Conservation (phyloP, 2,113 vertebrate species). For the Aix galericulata region DNA sequence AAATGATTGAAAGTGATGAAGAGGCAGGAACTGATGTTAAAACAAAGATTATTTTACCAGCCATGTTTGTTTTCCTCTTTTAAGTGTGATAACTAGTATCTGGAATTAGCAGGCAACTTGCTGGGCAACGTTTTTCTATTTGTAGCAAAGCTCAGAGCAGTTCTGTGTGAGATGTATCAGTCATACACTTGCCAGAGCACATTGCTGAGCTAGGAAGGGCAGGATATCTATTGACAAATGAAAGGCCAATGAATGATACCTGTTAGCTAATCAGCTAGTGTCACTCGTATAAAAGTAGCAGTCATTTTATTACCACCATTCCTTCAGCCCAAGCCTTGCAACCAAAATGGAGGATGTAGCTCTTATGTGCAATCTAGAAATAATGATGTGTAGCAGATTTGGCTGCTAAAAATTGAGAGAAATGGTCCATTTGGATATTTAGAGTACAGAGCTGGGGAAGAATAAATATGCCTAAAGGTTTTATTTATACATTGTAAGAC, state of each 20-base stretch:
- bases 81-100: background rate
- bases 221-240: background rate
- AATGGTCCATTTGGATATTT: background rate
- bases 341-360: background rate
- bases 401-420: background rate
- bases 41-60: background rate
- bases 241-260: background rate
- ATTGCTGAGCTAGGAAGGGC: background rate
- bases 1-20: background rate
- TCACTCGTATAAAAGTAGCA: background rate
- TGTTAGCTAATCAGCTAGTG: background rate
- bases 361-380: background rate
- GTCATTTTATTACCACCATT: background rate
- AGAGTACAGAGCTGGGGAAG: background rate
- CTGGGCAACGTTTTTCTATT: background rate
- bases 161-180: background rate
- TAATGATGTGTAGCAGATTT: background rate
- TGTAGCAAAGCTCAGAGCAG: background rate
- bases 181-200: background rate
- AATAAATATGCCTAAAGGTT: background rate
- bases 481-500: background rate
- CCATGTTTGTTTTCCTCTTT: background rate
- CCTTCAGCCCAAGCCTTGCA: background rate
- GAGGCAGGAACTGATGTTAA: background rate
- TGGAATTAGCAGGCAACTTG: background rate